A percentile compares a stretch with the other conserved stretches of the same genome.
Evolutionary conservation across 1,140 invertebrate genomes (phyloP).

Genomic region (Zaprionus ghesquierei): DNA sequence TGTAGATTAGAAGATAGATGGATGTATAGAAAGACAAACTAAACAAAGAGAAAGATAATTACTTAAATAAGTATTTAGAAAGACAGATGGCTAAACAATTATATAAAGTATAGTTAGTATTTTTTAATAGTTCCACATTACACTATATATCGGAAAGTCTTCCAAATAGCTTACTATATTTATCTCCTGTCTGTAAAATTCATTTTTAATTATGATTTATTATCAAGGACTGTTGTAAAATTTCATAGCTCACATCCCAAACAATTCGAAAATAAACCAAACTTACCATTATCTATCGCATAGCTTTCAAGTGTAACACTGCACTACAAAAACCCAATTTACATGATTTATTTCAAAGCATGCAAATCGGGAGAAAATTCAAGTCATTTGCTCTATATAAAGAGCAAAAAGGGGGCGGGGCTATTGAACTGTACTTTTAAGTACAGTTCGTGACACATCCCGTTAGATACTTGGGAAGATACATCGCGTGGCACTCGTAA

Average conservation of each 20-base stretch:
- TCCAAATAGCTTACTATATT: background rate
- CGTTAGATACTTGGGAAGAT: background rate
- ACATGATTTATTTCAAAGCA: background rate
- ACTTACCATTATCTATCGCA: background rate
- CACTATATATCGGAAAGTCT: no score
- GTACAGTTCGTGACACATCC: constrained; percentile 7
- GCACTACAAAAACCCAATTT: background rate
- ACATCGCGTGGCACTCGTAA: constrained; percentile 19
- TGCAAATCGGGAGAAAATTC: background rate
- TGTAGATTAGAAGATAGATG: no score
- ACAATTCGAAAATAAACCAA: background rate
- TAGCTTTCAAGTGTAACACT: background rate
- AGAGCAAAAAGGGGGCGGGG: background rate
- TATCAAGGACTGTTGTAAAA: background rate
- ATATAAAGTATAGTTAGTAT: no score
- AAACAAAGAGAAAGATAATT: no score
- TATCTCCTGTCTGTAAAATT: background rate
- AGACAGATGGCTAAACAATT: no score
- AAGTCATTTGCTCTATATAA: background rate
- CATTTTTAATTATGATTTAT: background rate
- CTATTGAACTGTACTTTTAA: constrained; percentile 1
- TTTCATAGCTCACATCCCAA: no score
- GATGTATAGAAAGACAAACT: no score
- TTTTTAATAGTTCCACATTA: no score
- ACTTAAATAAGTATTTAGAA: no score